phyloP scores from a whole-genome alignment of 2,888 invertebrate genomes.

The Clusia tigrina region DNA sequence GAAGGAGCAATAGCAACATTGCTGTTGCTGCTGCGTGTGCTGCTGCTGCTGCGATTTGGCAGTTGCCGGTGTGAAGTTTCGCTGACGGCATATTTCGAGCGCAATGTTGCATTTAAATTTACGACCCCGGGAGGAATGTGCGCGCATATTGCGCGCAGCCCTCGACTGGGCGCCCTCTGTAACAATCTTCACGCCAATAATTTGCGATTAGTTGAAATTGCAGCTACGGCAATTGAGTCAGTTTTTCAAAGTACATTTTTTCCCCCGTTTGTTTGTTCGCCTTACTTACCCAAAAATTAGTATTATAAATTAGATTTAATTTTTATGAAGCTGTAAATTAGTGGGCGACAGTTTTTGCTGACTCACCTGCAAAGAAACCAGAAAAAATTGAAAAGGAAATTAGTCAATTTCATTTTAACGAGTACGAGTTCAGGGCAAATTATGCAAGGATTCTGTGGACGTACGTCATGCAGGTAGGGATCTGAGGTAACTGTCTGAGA shows the following conservation, averaged over 20 bases:
- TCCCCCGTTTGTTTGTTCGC: no score
- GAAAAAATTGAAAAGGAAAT: no score
- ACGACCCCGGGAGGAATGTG: no score
- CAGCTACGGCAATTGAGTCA: neutral
- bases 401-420: no score
- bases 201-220: constrained; percentile 1
- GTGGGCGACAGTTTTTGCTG: neutral
- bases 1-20: neutral
- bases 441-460: no score
- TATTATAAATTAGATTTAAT: neutral
- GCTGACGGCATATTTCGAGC: neutral
- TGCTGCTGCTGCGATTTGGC: neutral
- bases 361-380: no score
- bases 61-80: neutral
- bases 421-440: no score
- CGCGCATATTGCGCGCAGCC: no score
- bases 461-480: no score
- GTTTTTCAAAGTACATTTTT: neutral
- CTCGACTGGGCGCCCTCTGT: neutral
- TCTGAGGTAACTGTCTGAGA: no score
- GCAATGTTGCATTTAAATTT: constrained; percentile 7
- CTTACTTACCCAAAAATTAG: neutral
- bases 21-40: neutral
- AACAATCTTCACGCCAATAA: no score
- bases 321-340: neutral